Base-by-base conservation (phyloP, 2,888 invertebrate genomes). In the Latrodectus elegans region DNA sequence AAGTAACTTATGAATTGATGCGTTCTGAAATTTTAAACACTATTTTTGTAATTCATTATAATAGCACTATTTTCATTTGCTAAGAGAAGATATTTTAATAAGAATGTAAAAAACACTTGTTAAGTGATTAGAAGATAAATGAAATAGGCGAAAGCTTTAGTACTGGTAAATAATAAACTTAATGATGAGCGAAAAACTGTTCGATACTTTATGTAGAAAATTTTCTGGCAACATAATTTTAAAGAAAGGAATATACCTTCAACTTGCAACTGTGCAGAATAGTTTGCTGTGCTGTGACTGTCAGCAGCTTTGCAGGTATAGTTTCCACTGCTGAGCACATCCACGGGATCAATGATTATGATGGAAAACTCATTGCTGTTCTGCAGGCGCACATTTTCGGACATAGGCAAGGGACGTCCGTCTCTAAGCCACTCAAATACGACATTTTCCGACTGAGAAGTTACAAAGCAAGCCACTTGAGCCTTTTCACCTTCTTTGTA, bases 301-400 rank as follows among this genome's bases (percentile, higher is more conserved):
- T 81, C 87, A 2, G 55, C 60, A 12, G 67, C 89, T 49, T 76
- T 84, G 71, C 90, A 90, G 10, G 89, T 90, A 38, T 89, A 90
- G 68, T 89, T 90, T 49, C 89, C 90, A 60, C 68, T 74, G 52
- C 82, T 80, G 6, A 10, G 9, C 64, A 76, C 53, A 15, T 71
- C 70, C 0, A 89, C 75, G 1, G 83, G 84, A 55, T 89, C 80
- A 11, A 88, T 64, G 8, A 82, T 81, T 8, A 89, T 76, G 3
- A 89, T 49, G 10, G 88, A 84, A 14, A 76, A 89, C 2, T 88
- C 89, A 26, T 72, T 82, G 11, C 72, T 70, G 15, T 51, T 65
- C 55, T 86, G 79, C 1, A 89, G 15, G 15, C 84, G 71, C 22
- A 86, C 52, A 12, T 79, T 79, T 14, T 67, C 71, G 1, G 71